phyloP scores from a whole-genome alignment of 2,797 vertebrate genomes.

The Rhinichthys osculus region DNA sequence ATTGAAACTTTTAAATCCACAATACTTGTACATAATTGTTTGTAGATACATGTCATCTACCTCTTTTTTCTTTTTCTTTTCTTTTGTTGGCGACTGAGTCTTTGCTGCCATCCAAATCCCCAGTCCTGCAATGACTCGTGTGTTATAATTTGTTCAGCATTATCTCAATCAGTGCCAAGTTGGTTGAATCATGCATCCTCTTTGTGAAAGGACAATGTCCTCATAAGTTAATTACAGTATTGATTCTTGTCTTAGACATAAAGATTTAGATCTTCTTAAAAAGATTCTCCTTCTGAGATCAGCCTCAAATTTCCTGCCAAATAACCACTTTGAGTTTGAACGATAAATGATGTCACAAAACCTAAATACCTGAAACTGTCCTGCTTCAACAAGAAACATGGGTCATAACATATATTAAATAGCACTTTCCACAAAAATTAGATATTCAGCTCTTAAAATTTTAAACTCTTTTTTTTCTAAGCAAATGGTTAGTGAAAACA shows the following conservation, averaged over 20 bases:
- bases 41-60: background rate
- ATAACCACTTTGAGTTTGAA: slow-evolving; percentile 73
- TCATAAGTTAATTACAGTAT: slow-evolving; percentile 61
- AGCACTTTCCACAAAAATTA: background rate
- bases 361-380: slow-evolving; percentile 61
- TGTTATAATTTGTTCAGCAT: slow-evolving; percentile 38
- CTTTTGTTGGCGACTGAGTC: background rate
- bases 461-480: background rate
- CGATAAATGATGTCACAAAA: slow-evolving; percentile 64
- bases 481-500: background rate
- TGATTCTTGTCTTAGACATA: slow-evolving; percentile 52
- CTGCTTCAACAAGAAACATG: slow-evolving; percentile 62
- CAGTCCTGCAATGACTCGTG: slow-evolving; percentile 3
- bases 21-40: background rate
- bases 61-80: background rate
- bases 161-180: slow-evolving; percentile 30
- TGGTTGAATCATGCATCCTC: slow-evolving; percentile 38
- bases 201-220: slow-evolving; percentile 54
- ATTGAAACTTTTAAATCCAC: background rate
- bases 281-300: slow-evolving; percentile 65
- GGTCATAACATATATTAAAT: slow-evolving; percentile 49
- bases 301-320: slow-evolving; percentile 70
- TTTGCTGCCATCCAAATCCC: background rate
- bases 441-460: background rate
- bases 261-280: slow-evolving; percentile 55